A percentile compares a stretch with the other conserved stretches of the same genome.
Conservation (phyloP, 2,888 invertebrate species). For the Lasioglossum vierecki region DNA sequence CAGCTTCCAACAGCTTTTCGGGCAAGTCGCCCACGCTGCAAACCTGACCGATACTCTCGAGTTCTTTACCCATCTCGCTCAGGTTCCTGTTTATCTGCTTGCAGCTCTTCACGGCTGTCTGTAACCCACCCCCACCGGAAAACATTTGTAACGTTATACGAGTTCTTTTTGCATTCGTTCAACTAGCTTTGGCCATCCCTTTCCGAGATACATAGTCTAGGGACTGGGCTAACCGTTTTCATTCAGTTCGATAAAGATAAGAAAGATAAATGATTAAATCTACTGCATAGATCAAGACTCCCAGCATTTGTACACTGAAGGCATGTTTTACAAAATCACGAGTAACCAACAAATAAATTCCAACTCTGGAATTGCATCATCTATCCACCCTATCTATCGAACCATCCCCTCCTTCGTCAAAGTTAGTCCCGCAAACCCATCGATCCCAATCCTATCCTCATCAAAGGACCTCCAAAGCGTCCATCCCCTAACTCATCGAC, state of each 20-base stretch:
- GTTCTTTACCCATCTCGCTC: conserved; percentile 95
- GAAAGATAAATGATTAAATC: too few species aligned
- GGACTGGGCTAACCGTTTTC: neutral
- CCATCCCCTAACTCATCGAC: conserved; percentile 59
- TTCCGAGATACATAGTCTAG: neutral
- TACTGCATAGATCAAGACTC: neutral
- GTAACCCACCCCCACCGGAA: conserved; percentile 78
- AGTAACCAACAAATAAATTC: neutral
- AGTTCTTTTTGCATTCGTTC: neutral
- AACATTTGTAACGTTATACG: neutral
- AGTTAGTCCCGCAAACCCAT: neutral
- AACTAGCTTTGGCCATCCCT: neutral
- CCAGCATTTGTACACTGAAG: neutral
- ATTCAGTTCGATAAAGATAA: too few species aligned
- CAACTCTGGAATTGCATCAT: neutral
- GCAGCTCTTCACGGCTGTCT: conserved; percentile 95
- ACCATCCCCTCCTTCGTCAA: neutral
- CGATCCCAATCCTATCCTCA: neutral
- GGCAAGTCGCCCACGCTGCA: conserved; percentile 94
- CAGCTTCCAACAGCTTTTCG: conserved; percentile 93
- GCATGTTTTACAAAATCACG: too few species aligned
- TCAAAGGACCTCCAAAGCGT: neutral
- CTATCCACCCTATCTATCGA: neutral
- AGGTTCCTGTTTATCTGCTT: conserved; percentile 94
- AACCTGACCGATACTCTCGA: conserved; percentile 92